Evolutionary conservation across 2,888 invertebrate genomes (phyloP).

Genomic region (Agrochola lota): DNA sequence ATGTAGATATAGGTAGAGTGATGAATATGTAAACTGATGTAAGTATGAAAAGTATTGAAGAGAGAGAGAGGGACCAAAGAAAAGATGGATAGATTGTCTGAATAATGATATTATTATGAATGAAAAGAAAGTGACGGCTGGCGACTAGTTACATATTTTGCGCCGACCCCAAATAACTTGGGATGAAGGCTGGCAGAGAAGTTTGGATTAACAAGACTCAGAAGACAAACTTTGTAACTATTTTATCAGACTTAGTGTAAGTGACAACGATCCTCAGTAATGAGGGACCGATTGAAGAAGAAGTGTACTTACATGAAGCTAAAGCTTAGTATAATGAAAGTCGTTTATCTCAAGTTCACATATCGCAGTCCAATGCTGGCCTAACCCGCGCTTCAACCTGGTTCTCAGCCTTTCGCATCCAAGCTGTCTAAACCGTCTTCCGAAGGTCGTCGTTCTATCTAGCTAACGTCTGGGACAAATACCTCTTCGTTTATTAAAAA

Average conservation of each 20-base stretch:
- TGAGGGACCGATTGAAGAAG: too few relatives aligned
- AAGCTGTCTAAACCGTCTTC: too few relatives aligned
- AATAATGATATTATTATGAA: neutral
- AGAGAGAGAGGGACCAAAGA: neutral
- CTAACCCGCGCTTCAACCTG: too few relatives aligned
- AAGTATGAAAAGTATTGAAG: neutral
- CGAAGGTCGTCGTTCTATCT: neutral
- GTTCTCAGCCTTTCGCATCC: neutral
- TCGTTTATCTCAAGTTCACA: neutral
- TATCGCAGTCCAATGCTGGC: neutral
- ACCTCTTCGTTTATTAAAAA: neutral
- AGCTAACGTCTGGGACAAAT: neutral
- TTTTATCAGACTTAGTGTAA: neutral
- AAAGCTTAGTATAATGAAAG: neutral
- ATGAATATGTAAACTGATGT: neutral
- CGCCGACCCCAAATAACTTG: neutral
- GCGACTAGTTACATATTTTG: too few relatives aligned
- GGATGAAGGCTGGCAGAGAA: neutral
- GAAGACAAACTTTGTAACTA: neutral
- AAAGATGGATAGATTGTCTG: neutral
- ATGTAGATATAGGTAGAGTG: too few relatives aligned
- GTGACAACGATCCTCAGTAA: too few relatives aligned
- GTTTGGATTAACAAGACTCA: neutral
- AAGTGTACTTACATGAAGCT: neutral
- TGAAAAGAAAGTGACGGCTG: neutral